Evolutionary conservation across 2,888 invertebrate genomes (phyloP).

Genomic region (Seira sanloemensis): DNA sequence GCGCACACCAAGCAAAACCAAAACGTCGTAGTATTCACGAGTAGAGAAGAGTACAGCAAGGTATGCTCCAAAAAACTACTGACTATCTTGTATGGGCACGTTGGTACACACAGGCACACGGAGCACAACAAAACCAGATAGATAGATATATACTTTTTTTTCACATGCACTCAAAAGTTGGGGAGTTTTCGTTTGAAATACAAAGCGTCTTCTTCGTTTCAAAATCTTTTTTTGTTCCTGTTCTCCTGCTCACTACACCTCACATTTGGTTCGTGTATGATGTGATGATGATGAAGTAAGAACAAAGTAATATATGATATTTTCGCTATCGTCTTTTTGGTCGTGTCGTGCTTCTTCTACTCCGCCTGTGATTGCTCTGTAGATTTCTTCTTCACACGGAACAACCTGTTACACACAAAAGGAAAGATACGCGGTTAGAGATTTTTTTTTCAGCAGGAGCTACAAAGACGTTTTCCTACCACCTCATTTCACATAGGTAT

Average conservation of each 20-base stretch:
- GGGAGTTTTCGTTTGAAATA: background rate
- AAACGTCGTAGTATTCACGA: slow-evolving; percentile 32
- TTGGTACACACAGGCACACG: background rate
- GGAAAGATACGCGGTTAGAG: slow-evolving; percentile 25
- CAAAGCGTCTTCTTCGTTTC: slow-evolving; percentile 40
- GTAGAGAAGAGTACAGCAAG: slow-evolving; percentile 16
- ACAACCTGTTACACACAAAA: slow-evolving; percentile 62
- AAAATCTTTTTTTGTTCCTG: slow-evolving; percentile 36
- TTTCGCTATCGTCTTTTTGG: slow-evolving; percentile 1
- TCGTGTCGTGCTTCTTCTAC: background rate
- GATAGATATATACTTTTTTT: no score
- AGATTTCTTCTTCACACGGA: slow-evolving; percentile 14
- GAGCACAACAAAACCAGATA: slow-evolving; percentile 10
- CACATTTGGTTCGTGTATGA: slow-evolving; percentile 18
- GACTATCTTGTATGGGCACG: no score
- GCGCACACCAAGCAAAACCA: slow-evolving; percentile 35
- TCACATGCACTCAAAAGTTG: slow-evolving; percentile 15
- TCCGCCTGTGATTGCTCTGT: slow-evolving; percentile 5
- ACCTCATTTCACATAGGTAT: slow-evolving; percentile 10
- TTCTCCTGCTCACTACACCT: slow-evolving; percentile 27
- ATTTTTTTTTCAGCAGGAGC: slow-evolving; percentile 25
- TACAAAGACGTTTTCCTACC: background rate
- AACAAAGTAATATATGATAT: slow-evolving; percentile 2
- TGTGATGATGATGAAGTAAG: slow-evolving; percentile 18
- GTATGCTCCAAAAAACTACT: slow-evolving; percentile 19